These are phyloP conservation scores for Manis javanica DNA, from an alignment of 2,797 vertebrate genomes.

Conservation along the genomic window DNA sequence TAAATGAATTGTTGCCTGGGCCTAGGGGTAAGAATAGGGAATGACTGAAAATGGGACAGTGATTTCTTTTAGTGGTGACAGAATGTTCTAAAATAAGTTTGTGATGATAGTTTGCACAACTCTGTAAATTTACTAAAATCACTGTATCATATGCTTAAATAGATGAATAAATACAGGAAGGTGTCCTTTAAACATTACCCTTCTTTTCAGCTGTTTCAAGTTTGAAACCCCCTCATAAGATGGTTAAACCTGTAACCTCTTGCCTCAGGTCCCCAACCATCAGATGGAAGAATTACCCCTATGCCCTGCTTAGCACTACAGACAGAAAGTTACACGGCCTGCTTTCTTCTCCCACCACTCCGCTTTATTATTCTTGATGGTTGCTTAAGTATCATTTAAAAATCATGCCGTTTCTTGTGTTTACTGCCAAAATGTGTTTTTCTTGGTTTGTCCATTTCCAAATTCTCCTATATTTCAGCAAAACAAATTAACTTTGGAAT, in stretches of 20 bases:
- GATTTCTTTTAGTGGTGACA: not conserved
- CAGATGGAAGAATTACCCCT: not conserved
- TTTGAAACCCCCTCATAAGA: not conserved
- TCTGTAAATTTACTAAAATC: slow-evolving; percentile 42
- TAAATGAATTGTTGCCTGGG: not conserved
- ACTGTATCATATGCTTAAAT: slow-evolving; percentile 22
- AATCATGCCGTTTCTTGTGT: slow-evolving; percentile 15
- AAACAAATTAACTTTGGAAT: slow-evolving; percentile 57
- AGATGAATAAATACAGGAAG: not conserved
- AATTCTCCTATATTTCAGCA: slow-evolving; percentile 23
- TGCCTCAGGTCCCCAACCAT: not conserved
- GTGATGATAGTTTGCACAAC: not conserved
- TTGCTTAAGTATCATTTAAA: slow-evolving; percentile 37
- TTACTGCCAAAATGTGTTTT: slow-evolving; percentile 56
- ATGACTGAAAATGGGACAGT: not conserved
- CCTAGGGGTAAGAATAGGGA: not conserved
- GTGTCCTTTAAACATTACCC: not conserved
- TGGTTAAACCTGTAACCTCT: not conserved
- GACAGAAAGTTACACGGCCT: not conserved
- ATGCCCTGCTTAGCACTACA: not conserved
- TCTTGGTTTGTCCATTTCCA: not conserved
- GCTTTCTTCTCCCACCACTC: not conserved
- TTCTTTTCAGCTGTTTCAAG: slow-evolving; percentile 29
- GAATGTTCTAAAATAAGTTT: slow-evolving; percentile 43
- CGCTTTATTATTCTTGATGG: slow-evolving; percentile 34